phyloP scores from a whole-genome alignment of 2,113 vertebrate species.

The Bubo bubo region DNA sequence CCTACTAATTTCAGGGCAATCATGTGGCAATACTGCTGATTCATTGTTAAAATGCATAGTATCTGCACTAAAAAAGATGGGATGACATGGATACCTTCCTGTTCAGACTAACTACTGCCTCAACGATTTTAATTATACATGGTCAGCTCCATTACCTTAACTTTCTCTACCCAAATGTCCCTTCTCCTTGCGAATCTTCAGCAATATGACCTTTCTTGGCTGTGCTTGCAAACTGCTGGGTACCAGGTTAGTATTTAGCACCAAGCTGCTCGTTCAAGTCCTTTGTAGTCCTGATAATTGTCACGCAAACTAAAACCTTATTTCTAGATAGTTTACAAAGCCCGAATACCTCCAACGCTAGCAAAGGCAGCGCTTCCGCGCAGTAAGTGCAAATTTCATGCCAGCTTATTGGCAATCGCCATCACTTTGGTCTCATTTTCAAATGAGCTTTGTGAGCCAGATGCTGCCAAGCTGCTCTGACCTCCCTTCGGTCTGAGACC shows the following conservation, averaged over 20 bases:
- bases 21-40: conserved; percentile 45
- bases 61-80: background rate
- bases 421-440: fast-evolving
- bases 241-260: background rate
- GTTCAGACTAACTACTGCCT: background rate
- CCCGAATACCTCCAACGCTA: fast-evolving
- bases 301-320: background rate
- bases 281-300: background rate
- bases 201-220: background rate
- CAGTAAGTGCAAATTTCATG: fast-evolving
- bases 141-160: background rate
- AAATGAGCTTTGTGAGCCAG: background rate
- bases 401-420: background rate
- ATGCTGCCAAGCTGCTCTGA: background rate
- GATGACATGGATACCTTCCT: background rate
- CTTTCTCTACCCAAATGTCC: background rate
- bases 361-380: background rate
- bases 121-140: background rate
- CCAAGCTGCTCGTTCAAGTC: background rate
- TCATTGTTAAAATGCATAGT: background rate
- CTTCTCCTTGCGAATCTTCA: background rate
- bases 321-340: background rate
- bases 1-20: conserved; percentile 18
- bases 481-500: background rate
- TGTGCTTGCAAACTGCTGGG: background rate